These are phyloP conservation scores for Teleogryllus oceanicus DNA, from an alignment of 2,888 invertebrate species.

Conservation along the genomic window DNA sequence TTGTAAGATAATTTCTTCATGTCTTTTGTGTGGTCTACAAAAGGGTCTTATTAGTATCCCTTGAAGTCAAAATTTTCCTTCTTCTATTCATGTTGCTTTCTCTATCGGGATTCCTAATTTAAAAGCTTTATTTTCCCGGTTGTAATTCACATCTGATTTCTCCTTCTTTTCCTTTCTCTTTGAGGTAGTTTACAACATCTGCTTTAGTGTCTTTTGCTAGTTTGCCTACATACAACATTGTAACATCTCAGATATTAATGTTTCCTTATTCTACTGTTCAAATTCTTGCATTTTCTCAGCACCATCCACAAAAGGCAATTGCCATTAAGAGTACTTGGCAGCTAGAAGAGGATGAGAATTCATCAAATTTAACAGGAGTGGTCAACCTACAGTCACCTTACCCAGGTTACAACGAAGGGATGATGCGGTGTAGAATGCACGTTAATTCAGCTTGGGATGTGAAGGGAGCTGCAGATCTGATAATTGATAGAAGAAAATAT, in stretches of 20 bases:
- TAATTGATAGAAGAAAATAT: slow-evolving; percentile 67
- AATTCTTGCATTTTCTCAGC: slow-evolving; percentile 49
- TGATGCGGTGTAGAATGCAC: slow-evolving; percentile 63
- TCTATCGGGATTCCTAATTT: too few relatives aligned
- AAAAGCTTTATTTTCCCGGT: too few relatives aligned
- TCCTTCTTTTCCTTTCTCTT: too few relatives aligned
- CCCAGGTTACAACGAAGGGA: slow-evolving; percentile 64
- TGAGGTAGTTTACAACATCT: too few relatives aligned
- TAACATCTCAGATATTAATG: neutral
- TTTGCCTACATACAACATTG: too few relatives aligned
- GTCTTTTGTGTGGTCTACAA: too few relatives aligned
- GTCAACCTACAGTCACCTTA: slow-evolving; percentile 64
- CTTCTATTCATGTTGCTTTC: too few relatives aligned
- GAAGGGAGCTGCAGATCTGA: slow-evolving; percentile 65
- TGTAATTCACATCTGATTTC: too few relatives aligned
- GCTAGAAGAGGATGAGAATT: slow-evolving; percentile 53
- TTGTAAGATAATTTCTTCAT: too few relatives aligned
- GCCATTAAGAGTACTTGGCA: slow-evolving; percentile 70
- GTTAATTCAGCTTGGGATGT: slow-evolving; percentile 62
- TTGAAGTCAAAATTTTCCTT: too few relatives aligned
- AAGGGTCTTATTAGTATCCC: too few relatives aligned
- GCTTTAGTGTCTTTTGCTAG: too few relatives aligned
- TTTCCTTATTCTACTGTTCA: neutral
- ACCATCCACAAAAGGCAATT: slow-evolving; percentile 64
- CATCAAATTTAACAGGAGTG: slow-evolving; percentile 61